Evolutionary conservation across 2,888 invertebrate genomes (phyloP), one percentile per base, ranked within the genome.

Genomic region (Pecten maximus): DNA sequence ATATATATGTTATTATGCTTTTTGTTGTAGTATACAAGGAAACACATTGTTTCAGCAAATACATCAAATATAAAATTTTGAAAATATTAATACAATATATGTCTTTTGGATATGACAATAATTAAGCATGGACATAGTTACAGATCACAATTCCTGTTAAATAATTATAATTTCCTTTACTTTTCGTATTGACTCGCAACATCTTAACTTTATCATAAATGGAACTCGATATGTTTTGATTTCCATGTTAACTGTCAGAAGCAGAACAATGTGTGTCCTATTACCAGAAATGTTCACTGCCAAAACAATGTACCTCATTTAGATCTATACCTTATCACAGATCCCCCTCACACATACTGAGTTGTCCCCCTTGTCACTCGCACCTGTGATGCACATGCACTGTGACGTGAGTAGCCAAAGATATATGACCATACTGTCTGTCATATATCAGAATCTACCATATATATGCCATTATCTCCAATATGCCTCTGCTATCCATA

Each of bases 321-420:
- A 74, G 10, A 35, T 23, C 54, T 74, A 23, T 74, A 74, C 74
- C 74, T 74, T 74, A 23, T 74, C 74, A 74, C 74, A 74, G 74
- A 74, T 74, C 35, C 74, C 28, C 4, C 4, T 74, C 35, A 74
- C 74, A 35, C 74, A 35, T 28, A 74, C 74, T 28, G 74, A 35
- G 35, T 74, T 74, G 74, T 74, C 74, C 15, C 74, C 74, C 74
- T 74, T 74, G 74, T 28, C 74, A 74, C 74, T 74, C 74, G 74
- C 74, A 74, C 74, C 74, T 74, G 74, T 74, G 74, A 74, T 74
- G 28, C 28, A 74, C 74, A 74, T 74, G 74, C 74, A 74, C 74
- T 74, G 28, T 10, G 74, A 74, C 74, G 74, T 74, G 74, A 74
- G 74, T 74, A 74, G 74, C 74, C 74, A 74, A 35, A 35, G 35